phyloP scores from a whole-genome alignment of 2,797 vertebrate genomes.

The Pseudocheirus occidentalis region DNA sequence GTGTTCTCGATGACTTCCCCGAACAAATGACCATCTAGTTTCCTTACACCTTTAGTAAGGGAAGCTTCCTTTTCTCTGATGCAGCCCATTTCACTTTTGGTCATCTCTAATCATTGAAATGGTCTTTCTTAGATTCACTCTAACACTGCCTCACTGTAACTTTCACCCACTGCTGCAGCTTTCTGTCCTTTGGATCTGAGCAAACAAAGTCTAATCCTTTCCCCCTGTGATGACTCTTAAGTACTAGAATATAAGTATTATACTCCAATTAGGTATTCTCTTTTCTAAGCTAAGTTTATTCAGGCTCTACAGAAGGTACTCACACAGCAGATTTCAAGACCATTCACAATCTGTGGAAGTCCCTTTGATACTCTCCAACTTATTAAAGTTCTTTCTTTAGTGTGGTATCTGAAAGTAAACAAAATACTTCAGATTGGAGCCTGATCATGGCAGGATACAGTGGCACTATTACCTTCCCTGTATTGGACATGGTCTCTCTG shows the following conservation, averaged over 20 bases:
- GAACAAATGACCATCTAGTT: not conserved
- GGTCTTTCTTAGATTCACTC: not conserved
- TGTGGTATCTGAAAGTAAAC: not conserved
- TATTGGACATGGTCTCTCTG: not conserved
- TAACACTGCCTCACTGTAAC: not conserved
- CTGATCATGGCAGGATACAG: not conserved
- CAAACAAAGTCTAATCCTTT: not conserved
- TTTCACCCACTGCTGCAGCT: not conserved
- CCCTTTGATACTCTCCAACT: not conserved
- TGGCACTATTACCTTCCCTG: not conserved
- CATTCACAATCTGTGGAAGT: not conserved
- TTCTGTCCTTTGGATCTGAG: not conserved
- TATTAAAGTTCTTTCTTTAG: not conserved
- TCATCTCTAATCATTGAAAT: not conserved
- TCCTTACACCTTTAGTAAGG: not conserved
- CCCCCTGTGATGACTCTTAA: not conserved
- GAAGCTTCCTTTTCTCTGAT: not conserved
- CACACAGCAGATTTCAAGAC: not conserved
- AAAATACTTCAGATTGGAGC: not conserved
- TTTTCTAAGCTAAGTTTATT: not conserved
- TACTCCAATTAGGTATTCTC: not conserved
- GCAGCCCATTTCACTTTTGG: not conserved
- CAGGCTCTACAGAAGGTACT: not conserved
- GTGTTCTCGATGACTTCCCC: not conserved
- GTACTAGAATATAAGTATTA: not conserved